A percentile compares a stretch with the other conserved stretches of the same genome.
phyloP scores from a whole-genome alignment of 2,113 vertebrate species.

The Rutilus rutilus region DNA sequence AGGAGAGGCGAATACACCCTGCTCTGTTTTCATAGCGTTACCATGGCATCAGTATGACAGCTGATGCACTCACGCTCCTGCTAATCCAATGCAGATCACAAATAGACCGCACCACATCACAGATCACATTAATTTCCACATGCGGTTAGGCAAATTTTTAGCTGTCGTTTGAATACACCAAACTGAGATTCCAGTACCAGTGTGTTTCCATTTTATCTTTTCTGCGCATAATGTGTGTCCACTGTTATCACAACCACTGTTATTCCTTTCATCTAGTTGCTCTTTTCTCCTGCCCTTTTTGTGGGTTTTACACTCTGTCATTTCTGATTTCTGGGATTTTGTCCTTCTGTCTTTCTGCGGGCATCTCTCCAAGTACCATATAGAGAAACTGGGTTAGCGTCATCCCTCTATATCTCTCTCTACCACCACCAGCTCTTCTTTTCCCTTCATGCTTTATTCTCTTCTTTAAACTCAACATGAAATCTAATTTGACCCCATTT shows the following conservation, averaged over 20 bases:
- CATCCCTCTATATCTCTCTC: background rate
- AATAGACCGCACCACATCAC: constrained; percentile 17
- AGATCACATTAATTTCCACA: background rate
- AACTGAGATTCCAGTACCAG: background rate
- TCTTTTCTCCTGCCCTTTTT: constrained; percentile 32
- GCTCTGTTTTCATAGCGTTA: constrained; percentile 63
- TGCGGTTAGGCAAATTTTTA: background rate
- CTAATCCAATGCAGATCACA: constrained; percentile 23
- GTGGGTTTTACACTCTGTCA: constrained; percentile 5
- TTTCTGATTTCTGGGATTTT: constrained; percentile 8
- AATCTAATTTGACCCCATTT: constrained; percentile 28
- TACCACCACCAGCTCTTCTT: background rate
- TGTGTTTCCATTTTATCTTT: background rate
- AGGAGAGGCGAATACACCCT: constrained; percentile 45
- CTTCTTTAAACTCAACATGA: background rate
- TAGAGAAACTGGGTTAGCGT: constrained; percentile 20
- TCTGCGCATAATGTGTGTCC: background rate
- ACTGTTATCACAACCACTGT: background rate
- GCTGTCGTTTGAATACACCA: background rate
- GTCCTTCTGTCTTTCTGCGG: constrained; percentile 24
- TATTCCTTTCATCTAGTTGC: background rate
- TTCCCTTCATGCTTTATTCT: background rate
- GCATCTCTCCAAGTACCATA: background rate
- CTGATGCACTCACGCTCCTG: constrained; percentile 14
- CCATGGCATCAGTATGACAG: constrained; percentile 44